These are phyloP conservation scores for Bombus superbus DNA, from an alignment of 1,140 invertebrate species.

Conservation along the genomic window DNA sequence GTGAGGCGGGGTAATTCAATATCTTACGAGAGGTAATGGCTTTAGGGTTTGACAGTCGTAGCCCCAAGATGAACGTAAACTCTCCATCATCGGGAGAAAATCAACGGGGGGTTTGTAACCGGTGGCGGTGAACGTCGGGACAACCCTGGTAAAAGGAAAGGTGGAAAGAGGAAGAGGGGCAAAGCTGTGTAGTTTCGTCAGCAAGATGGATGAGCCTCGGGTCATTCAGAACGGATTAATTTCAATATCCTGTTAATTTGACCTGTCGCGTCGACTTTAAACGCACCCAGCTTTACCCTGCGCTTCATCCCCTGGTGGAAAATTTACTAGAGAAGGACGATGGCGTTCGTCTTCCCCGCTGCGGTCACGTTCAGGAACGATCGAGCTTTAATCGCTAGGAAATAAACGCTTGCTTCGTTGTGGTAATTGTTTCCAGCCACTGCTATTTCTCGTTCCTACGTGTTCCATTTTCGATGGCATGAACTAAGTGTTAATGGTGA, in stretches of 20 bases:
- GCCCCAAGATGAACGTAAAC: constrained; percentile 46
- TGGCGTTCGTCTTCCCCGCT: not conserved
- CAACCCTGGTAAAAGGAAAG: not conserved
- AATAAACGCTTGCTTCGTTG: not conserved
- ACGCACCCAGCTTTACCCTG: constrained; percentile 43
- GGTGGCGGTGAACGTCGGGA: not conserved
- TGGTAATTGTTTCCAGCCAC: too few relatives aligned
- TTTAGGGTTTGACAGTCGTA: constrained; percentile 39
- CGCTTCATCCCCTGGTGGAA: not conserved
- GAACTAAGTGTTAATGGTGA: too few relatives aligned
- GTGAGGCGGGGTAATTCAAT: constrained; percentile 34
- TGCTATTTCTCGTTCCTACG: not conserved
- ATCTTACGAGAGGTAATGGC: constrained; percentile 29
- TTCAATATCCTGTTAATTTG: constrained; percentile 72
- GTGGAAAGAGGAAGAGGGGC: not conserved
- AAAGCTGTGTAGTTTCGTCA: constrained; percentile 41
- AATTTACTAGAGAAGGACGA: not conserved
- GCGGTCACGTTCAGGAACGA: not conserved
- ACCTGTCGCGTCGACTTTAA: constrained; percentile 60
- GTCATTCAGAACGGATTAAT: constrained; percentile 72
- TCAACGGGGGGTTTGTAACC: constrained; percentile 16
- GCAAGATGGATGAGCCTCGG: constrained; percentile 66
- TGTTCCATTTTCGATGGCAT: not conserved
- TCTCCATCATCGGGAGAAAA: constrained; percentile 29
- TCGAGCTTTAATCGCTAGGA: constrained; percentile 17